Percentiles rank a stretch among this genome's conserved stretches.
Conservation (phyloP, 2,888 invertebrate genomes). For the Scotopteryx bipunctaria region DNA sequence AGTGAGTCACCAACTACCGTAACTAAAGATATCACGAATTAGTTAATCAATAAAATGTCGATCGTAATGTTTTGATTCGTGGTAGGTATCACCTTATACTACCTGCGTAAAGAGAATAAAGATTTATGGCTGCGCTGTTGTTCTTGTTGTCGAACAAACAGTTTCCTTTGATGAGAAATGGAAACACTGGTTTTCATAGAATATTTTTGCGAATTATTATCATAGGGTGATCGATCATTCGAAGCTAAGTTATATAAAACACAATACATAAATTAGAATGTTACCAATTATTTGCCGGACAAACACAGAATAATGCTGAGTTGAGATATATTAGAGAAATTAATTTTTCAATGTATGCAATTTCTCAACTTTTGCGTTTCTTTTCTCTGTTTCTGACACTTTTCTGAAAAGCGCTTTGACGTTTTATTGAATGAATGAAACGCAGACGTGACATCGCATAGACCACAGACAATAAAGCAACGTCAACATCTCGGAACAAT, state of each 20-base stretch:
- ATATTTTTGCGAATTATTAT: neutral
- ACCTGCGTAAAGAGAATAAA: neutral
- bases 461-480: too few species aligned
- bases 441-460: too few species aligned
- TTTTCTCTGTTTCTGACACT: neutral
- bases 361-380: slow-evolving; percentile 8
- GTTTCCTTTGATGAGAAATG: neutral
- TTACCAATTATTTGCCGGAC: slow-evolving; percentile 1
- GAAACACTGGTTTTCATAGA: neutral
- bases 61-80: neutral
- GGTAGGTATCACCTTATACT: neutral
- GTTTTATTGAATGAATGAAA: neutral
- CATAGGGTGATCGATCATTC: neutral
- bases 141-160: slow-evolving; percentile 3
- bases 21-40: slow-evolving; percentile 5
- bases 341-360: neutral
- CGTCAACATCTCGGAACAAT: too few species aligned
- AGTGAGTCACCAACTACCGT: slow-evolving; percentile 25
- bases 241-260: neutral
- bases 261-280: neutral
- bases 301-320: neutral
- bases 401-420: neutral
- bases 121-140: neutral
- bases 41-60: slow-evolving; percentile 6
- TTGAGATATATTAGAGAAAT: neutral